phyloP scores from a whole-genome alignment of 2,888 invertebrate species.

The Limnephilus marmoratus region DNA sequence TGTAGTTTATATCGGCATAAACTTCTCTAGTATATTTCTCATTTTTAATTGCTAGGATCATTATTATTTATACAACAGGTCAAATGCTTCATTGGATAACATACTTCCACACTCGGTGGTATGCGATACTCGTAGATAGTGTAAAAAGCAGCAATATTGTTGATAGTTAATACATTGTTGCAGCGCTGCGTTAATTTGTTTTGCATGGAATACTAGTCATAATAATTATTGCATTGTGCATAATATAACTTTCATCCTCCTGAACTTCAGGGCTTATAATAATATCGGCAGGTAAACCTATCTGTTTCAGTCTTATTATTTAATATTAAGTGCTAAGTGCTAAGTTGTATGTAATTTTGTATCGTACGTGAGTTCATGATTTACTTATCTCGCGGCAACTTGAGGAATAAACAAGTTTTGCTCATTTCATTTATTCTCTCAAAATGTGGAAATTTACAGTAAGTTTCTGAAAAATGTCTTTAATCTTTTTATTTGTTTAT shows the following conservation, averaged over 20 bases:
- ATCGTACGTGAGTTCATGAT: too few relatives aligned
- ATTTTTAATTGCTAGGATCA: not conserved
- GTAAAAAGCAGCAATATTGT: not conserved
- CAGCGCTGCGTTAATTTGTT: constrained; percentile 6
- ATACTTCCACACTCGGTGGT: not conserved
- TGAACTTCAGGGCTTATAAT: not conserved
- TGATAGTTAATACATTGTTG: not conserved
- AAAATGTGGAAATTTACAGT: not conserved
- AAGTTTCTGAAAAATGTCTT: too few relatives aligned
- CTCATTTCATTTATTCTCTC: not conserved
- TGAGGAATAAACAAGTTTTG: not conserved
- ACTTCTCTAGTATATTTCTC: not conserved
- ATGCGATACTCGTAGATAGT: not conserved
- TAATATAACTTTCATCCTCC: not conserved
- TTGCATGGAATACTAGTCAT: not conserved
- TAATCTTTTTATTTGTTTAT: too few relatives aligned
- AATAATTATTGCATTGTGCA: not conserved
- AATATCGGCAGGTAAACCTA: not conserved
- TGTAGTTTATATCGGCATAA: too few relatives aligned
- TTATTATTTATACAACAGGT: not conserved
- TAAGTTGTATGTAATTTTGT: not conserved
- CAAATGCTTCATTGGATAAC: not conserved
- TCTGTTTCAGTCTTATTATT: not conserved
- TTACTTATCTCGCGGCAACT: too few relatives aligned
- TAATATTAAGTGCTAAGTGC: not conserved